phyloP scores from a whole-genome alignment of 2,113 vertebrate species.

The Ciconia maguari region DNA sequence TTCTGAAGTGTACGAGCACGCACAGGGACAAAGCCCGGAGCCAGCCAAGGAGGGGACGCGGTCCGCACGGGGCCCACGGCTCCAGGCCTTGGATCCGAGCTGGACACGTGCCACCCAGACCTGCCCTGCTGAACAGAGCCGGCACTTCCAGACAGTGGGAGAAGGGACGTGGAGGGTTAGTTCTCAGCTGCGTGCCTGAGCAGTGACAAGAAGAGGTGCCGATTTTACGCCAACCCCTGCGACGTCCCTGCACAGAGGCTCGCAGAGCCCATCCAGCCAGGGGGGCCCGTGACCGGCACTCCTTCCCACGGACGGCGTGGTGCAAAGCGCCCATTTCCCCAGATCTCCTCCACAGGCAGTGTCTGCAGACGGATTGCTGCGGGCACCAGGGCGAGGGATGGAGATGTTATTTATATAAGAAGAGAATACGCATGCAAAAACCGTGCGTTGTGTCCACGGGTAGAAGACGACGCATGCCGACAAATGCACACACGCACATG shows the following conservation, averaged over 20 bases:
- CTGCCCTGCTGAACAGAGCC: too few relatives aligned
- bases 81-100: accelerated
- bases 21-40: not conserved
- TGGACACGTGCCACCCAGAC: not conserved
- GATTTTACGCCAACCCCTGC: accelerated
- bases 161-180: too few relatives aligned
- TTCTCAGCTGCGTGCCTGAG: not conserved
- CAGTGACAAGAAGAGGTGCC: accelerated
- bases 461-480: not conserved
- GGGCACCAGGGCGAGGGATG: too few relatives aligned
- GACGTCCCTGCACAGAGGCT: accelerated
- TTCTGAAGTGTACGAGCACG: accelerated
- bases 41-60: accelerated
- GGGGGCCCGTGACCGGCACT: not conserved
- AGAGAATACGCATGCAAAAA: not conserved
- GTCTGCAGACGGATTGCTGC: not conserved
- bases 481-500: accelerated
- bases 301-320: accelerated
- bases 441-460: accelerated
- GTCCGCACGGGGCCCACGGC: accelerated
- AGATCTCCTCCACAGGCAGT: not conserved
- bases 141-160: not conserved
- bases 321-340: not conserved
- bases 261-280: not conserved
- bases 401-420: not conserved